These are phyloP conservation scores for Pemphredon lugubris DNA, from an alignment of 2,888 invertebrate genomes.

Conservation along the genomic window DNA sequence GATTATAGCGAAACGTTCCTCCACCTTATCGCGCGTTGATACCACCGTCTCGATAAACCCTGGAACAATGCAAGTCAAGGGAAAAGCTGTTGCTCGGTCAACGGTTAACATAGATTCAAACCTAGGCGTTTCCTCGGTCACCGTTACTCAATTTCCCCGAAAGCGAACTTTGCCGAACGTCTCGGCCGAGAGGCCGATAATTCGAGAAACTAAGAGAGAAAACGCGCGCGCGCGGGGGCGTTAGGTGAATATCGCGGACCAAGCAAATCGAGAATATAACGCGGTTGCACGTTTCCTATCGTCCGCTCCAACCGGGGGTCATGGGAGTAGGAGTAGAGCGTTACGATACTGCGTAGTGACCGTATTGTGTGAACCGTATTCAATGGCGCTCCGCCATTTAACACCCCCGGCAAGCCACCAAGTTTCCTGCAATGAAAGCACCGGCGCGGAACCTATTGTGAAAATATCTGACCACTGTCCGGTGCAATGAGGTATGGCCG, in stretches of 20 bases:
- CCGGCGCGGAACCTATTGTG: constrained; percentile 77
- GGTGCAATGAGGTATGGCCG: constrained; percentile 75
- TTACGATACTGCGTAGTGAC: constrained; percentile 72
- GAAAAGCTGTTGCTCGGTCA: too few species aligned
- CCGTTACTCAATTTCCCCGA: too few species aligned
- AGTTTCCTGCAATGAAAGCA: constrained; percentile 78
- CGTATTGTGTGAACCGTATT: constrained; percentile 74
- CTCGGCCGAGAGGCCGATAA: too few species aligned
- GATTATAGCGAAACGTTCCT: too few species aligned
- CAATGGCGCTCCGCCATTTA: constrained; percentile 76
- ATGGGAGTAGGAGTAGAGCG: constrained; percentile 62
- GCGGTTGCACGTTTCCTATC: constrained; percentile 52
- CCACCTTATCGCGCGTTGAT: too few species aligned
- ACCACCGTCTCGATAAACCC: too few species aligned
- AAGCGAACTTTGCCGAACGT: too few species aligned
- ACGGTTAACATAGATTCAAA: too few species aligned
- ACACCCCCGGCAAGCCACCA: constrained; percentile 75
- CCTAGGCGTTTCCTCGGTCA: too few species aligned
- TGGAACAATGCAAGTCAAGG: too few species aligned
- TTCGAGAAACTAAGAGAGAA: not conserved
- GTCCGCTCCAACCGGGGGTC: constrained; percentile 49
- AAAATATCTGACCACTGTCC: constrained; percentile 80
- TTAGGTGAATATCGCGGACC: constrained; percentile 20
- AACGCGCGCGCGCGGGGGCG: not conserved
- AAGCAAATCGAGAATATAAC: constrained; percentile 37